Evolutionary conservation across 64 coral and sea anemone species (phyloP).

Genomic region (Porites australiensis): DNA sequence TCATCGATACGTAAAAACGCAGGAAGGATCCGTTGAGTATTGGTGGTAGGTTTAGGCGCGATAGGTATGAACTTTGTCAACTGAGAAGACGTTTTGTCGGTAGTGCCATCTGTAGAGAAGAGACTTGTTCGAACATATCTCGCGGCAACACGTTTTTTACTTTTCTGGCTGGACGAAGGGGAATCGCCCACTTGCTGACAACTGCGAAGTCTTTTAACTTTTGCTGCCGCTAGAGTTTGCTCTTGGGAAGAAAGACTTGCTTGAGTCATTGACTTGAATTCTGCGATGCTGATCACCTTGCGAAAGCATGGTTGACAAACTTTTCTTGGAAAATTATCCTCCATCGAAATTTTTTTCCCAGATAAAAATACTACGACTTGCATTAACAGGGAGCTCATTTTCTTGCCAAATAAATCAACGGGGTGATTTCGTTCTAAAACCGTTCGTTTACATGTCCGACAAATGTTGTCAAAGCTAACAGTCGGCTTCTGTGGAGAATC

Average conservation of each 20-base stretch:
- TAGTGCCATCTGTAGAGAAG: not conserved
- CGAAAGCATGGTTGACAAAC: conserved; percentile 11
- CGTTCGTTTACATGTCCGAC: not conserved
- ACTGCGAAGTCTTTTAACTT: not conserved
- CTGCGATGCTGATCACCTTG: not conserved
- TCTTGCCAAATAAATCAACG: not conserved
- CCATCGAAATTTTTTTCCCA: not conserved
- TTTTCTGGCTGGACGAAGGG: not conserved
- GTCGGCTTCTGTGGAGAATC: too few species aligned
- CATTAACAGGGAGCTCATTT: not conserved
- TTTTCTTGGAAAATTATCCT: not conserved
- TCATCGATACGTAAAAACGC: not conserved
- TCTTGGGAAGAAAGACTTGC: not conserved
- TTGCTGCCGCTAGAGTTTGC: not conserved
- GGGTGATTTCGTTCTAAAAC: not conserved
- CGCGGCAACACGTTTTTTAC: not conserved
- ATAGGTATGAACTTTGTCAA: not conserved
- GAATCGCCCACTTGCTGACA: not conserved
- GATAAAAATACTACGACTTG: not conserved
- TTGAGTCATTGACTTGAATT: not conserved
- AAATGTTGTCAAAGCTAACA: too few species aligned
- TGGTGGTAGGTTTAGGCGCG: not conserved
- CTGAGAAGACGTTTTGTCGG: not conserved
- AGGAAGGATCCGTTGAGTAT: not conserved
- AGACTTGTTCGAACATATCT: not conserved